Evolutionary conservation across 2,113 vertebrate genomes (phyloP), one percentile per base, ranked within the genome.

Genomic region (Lycaon pictus): DNA sequence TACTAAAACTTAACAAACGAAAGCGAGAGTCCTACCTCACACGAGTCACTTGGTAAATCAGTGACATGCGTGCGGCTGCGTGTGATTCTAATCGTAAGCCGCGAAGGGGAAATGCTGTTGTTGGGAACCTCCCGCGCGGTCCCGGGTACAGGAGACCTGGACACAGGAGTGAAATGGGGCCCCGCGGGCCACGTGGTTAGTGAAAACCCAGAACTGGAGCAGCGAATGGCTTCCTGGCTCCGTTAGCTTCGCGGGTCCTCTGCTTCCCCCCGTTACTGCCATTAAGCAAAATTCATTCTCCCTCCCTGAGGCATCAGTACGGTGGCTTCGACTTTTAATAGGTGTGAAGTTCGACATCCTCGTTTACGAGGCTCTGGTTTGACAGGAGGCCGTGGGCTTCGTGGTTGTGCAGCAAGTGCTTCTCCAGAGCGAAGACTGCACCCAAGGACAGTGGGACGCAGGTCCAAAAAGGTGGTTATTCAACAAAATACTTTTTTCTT

Each of bases 21-120:
- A 84, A 60, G 56, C 19, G 63, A 65, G 32, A 56, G 12, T 62
- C 23, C 13, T 1, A 9, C 22, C 3, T 80, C 12, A 13, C 62
- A 11, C 20, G 0, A 1, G 67, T 76, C 53, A 3, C 23, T 81
- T 91, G 37, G 29, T 22, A 17, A 19, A 56, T 85, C 72, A 80
- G n/a, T 29, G 48, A 20, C 12, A 0, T 7, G 3, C 4, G 1
- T 29, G 3, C 12, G 35, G 22, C 23, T 56, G 20, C 8, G 4
- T 88, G 69, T 55, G 48, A 32, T 60, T 25, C 56, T 71, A 1
- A 58, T 19, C 48, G 1, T 65, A 22, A 9, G 19, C 32, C 3
- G 0, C 15, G 48, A 13, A 62, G 74, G 51, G 53, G 6, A 23
- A 1, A 55, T 27, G 19, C 51, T 67, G 13, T 55, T n/a, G 0